Conservation (phyloP, 2,113 vertebrate species). For the Tauraco erythrolophus region DNA sequence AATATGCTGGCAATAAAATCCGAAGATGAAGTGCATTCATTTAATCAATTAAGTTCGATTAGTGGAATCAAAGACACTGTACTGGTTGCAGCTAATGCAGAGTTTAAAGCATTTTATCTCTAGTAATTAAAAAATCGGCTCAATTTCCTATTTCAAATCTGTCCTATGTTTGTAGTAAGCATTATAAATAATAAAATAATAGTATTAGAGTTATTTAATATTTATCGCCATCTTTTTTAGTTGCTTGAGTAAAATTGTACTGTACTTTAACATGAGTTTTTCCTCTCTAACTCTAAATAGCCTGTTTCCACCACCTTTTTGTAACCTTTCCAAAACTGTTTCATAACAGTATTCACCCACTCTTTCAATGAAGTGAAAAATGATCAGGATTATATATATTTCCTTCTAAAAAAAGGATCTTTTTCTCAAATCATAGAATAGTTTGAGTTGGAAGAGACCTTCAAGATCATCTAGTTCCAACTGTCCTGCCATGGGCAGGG, state of each 20-base stretch:
- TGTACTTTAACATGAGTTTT: not conserved
- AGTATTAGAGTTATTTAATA: not conserved
- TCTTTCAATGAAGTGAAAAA: not conserved
- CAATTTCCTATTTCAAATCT: not conserved
- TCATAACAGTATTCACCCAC: not conserved
- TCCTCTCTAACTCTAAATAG: not conserved
- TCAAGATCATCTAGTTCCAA: too few species aligned
- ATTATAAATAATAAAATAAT: constrained; percentile 9
- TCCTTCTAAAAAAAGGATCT: not conserved
- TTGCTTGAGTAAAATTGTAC: not conserved
- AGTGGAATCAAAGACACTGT: not conserved
- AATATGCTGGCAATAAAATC: not conserved
- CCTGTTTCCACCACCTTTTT: not conserved
- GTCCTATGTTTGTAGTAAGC: not conserved
- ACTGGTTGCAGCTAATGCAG: constrained; percentile 2
- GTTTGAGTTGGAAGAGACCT: too few species aligned
- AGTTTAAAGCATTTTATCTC: constrained; percentile 42
- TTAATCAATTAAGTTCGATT: constrained; percentile 33
- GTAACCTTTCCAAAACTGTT: not conserved
- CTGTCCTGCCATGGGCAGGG: too few species aligned
- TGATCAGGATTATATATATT: not conserved
- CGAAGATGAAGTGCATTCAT: not conserved
- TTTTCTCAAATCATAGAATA: too few species aligned
- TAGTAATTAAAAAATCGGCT: not conserved
- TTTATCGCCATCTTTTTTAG: not conserved